phyloP scores from a whole-genome alignment of 2,797 vertebrate species.

The Rhinella marina region DNA sequence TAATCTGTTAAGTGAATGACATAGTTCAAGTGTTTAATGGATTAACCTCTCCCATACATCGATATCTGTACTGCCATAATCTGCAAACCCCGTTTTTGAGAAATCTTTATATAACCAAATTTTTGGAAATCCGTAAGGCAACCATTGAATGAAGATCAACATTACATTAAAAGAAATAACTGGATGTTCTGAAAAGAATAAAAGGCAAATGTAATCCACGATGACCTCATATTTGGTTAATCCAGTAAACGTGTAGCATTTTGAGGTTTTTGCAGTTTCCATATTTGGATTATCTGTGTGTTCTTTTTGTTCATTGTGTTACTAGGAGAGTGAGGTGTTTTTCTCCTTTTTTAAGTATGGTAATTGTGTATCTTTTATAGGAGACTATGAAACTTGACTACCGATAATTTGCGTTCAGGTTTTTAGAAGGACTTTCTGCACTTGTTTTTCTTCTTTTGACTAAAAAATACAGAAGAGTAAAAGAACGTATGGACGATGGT shows the following conservation, averaged over 20 bases:
- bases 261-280: not conserved
- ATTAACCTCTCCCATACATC: not conserved
- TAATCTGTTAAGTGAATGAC: not conserved
- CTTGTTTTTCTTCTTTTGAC: slow-evolving; percentile 18
- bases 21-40: not conserved
- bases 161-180: not conserved
- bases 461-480: not conserved
- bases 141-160: slow-evolving; percentile 1
- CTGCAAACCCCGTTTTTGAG: not conserved
- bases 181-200: not conserved
- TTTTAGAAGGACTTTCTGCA: slow-evolving; percentile 25
- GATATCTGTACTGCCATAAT: not conserved
- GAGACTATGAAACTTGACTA: not conserved
- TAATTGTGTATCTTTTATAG: not conserved
- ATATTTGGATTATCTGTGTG: not conserved
- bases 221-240: not conserved
- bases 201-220: not conserved
- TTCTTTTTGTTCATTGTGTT: slow-evolving; percentile 27
- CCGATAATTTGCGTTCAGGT: not conserved
- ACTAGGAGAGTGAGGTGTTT: not conserved
- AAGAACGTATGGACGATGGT: slow-evolving; percentile 14
- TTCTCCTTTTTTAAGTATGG: not conserved
- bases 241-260: not conserved
- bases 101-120: not conserved
- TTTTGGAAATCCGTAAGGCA: not conserved